A percentile compares a stretch with the other conserved stretches of the same genome.
Evolutionary conservation across 2,888 invertebrate genomes (phyloP).

Genomic region (Masnerella sp.): DNA sequence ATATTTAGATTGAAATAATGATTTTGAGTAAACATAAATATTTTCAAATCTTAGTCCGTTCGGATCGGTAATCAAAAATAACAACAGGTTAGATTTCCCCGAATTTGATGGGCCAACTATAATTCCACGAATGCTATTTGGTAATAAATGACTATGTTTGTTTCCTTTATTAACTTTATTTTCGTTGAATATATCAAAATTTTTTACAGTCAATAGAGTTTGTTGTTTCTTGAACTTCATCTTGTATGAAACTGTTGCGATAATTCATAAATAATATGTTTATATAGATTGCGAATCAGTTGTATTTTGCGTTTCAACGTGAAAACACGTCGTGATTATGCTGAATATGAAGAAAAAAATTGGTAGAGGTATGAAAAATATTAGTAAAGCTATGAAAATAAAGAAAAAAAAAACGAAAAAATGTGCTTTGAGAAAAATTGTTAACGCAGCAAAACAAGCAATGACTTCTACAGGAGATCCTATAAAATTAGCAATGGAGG

Average conservation of each 20-base stretch:
- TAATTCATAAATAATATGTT: not conserved
- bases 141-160: conserved; percentile 16
- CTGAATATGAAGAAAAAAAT: not conserved
- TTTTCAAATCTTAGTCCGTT: conserved; percentile 73
- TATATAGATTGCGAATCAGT: not conserved
- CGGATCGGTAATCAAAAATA: conserved; percentile 67
- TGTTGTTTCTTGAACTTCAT: conserved; percentile 25
- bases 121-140: conserved; percentile 57
- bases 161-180: not conserved
- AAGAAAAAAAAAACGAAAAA: not conserved
- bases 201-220: not conserved
- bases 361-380: not conserved
- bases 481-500: conserved; percentile 19
- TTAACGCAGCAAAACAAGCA: conserved; percentile 16
- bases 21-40: conserved; percentile 69
- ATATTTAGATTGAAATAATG: conserved; percentile 64
- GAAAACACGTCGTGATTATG: too few species aligned
- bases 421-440: conserved; percentile 11
- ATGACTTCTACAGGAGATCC: conserved; percentile 3
- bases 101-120: conserved; percentile 71
- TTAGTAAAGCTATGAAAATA: not conserved
- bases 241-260: not conserved
- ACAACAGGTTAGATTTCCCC: conserved; percentile 73
- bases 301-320: not conserved
- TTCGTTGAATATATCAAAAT: conserved; percentile 8